Percentiles rank a stretch among this genome's conserved stretches.
Conservation (phyloP, 2,888 invertebrate species). For the Sylvicola cinctus region DNA sequence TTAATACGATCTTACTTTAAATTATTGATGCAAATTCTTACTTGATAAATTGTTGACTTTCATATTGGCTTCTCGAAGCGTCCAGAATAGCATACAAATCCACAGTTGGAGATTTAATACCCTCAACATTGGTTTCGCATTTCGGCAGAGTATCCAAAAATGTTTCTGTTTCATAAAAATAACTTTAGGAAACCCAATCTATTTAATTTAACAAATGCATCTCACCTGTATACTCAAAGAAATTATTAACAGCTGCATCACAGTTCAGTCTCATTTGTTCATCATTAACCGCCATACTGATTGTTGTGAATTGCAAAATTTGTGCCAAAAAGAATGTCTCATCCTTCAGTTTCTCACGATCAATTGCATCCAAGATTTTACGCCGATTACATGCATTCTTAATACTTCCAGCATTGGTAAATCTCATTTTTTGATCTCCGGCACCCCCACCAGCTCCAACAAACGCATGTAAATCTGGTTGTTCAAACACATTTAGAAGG, state of each 20-base stretch:
- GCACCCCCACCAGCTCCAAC: conserved; percentile 2
- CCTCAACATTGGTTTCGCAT: conserved; percentile 6
- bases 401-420: conserved; percentile 1
- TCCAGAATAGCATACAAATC: conserved; percentile 37
- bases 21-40: no score
- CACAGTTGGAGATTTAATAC: conserved; percentile 22
- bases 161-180: no score
- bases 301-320: conserved; percentile 13
- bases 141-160: conserved; percentile 8
- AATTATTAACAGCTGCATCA: conserved; percentile 27
- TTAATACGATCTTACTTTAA: neutral
- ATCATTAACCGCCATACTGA: conserved; percentile 11
- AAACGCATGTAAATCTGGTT: neutral
- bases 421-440: neutral
- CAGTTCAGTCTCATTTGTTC: conserved; percentile 29
- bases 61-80: conserved; percentile 33
- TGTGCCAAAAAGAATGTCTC: conserved; percentile 18
- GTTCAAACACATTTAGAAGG: neutral
- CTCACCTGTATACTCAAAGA: conserved; percentile 31
- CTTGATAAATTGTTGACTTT: conserved; percentile 31
- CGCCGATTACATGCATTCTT: conserved; percentile 9
- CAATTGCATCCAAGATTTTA: conserved; percentile 9
- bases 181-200: no score
- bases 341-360: conserved; percentile 13
- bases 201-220: conserved; percentile 10